Evolutionary conservation across 2,113 vertebrate species (phyloP), one percentile per base, ranked within the genome.

Genomic region (Ceyx melanurus): DNA sequence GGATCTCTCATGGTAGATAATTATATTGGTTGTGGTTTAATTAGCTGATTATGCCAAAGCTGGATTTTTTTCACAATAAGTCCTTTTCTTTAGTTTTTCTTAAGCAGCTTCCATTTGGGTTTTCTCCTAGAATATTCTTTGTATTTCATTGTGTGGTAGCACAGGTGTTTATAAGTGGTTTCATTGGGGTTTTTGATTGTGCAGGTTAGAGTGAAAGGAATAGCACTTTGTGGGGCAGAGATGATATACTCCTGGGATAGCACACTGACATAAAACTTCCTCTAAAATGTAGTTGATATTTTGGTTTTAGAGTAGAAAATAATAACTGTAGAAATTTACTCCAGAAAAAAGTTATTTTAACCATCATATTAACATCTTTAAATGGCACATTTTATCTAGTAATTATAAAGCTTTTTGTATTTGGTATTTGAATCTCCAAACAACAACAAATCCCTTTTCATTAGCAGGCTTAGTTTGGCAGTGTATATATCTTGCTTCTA

Each of bases 21-120:
- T 96, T 92, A 88, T 76, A 77, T 85, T 87, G 21, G 28, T 29
- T 89, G 53, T 86, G 54, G 54, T 76, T 97, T 96, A 95, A 94
- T 91, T 84, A 96, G 54, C 20, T 86, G 80, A 65, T 95, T 95
- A 91, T 85, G 29, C 35, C 29, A 74, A 33, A 92, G 62, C 43
- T 56, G 15, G 17, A 82, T 37, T 37, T 92, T 94, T 92, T 93
- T 90, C 62, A 54, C 64, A 68, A 18, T 73, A 89, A 92, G 79
- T 86, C 42, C 22, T 90, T 82, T 91, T 79, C 82, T 88, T 87
- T 65, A 15, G 13, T 65, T 79, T 25, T 45, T 93, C 65, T 70
- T 50, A 33, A 83, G n/a, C 48, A 85, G 3, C 1, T 88, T 89
- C 61, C 43, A n/a, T 85, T 86, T 70, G 46, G 8, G 7, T 72